These are phyloP conservation scores for Telmatochromis sp. DNA, from an alignment of 2,113 vertebrate species.

Conservation along the genomic window DNA sequence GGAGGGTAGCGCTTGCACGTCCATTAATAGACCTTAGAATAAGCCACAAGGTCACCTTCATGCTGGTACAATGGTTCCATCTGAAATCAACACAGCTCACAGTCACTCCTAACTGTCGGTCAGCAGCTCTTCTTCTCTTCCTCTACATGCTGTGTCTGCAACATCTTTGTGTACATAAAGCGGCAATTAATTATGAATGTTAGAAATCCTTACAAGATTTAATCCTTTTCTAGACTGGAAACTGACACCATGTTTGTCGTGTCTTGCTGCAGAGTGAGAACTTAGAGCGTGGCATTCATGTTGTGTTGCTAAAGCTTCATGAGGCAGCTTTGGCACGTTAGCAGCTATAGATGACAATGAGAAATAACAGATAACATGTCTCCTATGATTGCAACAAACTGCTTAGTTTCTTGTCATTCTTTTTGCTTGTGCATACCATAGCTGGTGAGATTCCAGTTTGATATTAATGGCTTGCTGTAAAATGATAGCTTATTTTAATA, in stretches of 20 bases:
- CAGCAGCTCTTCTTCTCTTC: neutral
- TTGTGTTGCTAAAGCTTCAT: neutral
- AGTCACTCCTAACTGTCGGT: neutral
- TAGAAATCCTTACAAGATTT: neutral
- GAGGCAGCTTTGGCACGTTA: neutral
- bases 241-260: neutral
- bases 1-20: neutral
- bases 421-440: neutral
- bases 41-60: conserved; percentile 69
- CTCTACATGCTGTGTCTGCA: neutral
- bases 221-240: neutral
- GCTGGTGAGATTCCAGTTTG: neutral
- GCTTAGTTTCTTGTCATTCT: neutral
- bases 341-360: neutral
- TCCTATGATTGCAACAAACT: neutral
- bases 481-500: neutral
- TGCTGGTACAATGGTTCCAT: conserved; percentile 24
- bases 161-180: neutral
- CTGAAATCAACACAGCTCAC: conserved; percentile 6
- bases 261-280: neutral
- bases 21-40: conserved; percentile 38
- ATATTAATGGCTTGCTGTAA: neutral
- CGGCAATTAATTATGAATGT: conserved; percentile 10
- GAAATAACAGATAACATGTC: neutral
- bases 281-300: neutral